Conservation (phyloP, 2,113 vertebrate species). For the human region GRCh38 chr2:102546501-102547000, state of each 20-base stretch:
- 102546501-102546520: too few species aligned
- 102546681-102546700: not conserved
- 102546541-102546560: too few species aligned
- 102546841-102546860: not conserved
- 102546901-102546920: not conserved
- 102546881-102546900: not conserved
- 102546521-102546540: too few species aligned
- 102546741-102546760: not conserved
- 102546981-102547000: not conserved
- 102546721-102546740: not conserved
- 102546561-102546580: too few species aligned
- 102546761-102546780: not conserved
- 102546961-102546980: not conserved
- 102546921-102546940: not conserved
- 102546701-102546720: too few species aligned
- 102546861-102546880: not conserved
- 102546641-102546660: too few species aligned
- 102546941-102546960: not conserved
- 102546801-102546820: not conserved
- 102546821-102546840: too few species aligned
- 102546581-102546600: too few species aligned
- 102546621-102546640: too few species aligned
- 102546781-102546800: not conserved
- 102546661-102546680: not conserved
- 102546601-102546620: too few species aligned